These are phyloP conservation scores for Zaprionus davidi DNA, from an alignment of 1,140 invertebrate genomes.

Conservation along the genomic window DNA sequence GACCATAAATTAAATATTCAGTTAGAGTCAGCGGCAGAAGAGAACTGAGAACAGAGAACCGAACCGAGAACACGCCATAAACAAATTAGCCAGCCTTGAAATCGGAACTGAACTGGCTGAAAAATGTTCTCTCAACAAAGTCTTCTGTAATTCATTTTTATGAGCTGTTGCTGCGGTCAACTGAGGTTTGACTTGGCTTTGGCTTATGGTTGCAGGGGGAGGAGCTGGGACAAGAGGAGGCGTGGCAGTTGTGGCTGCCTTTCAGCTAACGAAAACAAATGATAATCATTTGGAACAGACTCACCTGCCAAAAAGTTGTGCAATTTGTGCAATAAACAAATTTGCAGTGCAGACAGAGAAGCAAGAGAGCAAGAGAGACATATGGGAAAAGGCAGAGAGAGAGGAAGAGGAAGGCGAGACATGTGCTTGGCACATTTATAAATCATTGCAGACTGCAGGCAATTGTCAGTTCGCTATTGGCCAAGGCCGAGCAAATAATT, in stretches of 20 bases:
- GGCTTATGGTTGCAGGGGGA: background rate
- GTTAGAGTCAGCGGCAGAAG: slow-evolving; percentile 15
- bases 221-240: background rate
- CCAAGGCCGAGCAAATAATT: slow-evolving; percentile 73
- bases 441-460: slow-evolving; percentile 61
- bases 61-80: slow-evolving; percentile 37
- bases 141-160: slow-evolving; percentile 75
- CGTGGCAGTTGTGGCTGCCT: background rate
- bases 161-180: slow-evolving; percentile 51
- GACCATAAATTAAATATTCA: slow-evolving; percentile 49
- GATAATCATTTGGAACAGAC: slow-evolving; percentile 64
- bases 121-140: background rate
- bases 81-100: slow-evolving; percentile 51
- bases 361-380: background rate
- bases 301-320: slow-evolving; percentile 31
- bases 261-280: slow-evolving; percentile 71
- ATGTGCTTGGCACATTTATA: slow-evolving; percentile 22
- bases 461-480: slow-evolving; percentile 46
- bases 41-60: no score
- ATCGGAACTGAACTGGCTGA: slow-evolving; percentile 12
- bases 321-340: slow-evolving; percentile 45
- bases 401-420: background rate
- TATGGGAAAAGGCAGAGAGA: background rate
- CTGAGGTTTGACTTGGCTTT: slow-evolving; percentile 43
- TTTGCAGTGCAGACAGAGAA: slow-evolving; percentile 1